Evolutionary conservation across 2,888 invertebrate genomes (phyloP).

Genomic region (Actias luna): DNA sequence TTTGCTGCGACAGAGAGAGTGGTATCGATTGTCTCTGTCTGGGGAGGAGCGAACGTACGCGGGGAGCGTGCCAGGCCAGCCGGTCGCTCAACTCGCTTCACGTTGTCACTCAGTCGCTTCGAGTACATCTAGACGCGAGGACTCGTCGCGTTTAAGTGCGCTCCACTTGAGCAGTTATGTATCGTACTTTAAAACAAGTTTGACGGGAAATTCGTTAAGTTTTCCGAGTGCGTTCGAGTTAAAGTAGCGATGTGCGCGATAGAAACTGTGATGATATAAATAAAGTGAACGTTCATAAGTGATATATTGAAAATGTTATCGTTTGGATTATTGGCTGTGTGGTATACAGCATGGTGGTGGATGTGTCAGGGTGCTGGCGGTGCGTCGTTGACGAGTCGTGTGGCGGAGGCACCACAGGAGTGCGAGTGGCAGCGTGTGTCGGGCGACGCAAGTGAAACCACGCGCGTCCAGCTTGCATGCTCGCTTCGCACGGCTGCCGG

Average conservation of each 20-base stretch:
- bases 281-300: slow-evolving; percentile 75
- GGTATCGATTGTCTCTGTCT: slow-evolving; percentile 62
- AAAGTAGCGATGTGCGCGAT: slow-evolving; percentile 73
- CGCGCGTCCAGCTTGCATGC: slow-evolving; percentile 84
- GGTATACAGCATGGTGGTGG: slow-evolving; percentile 68
- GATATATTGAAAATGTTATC: slow-evolving; percentile 73
- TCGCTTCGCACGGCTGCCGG: slow-evolving; percentile 85
- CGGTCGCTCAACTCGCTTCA: slow-evolving; percentile 72
- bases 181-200: slow-evolving; percentile 79
- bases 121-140: slow-evolving; percentile 54
- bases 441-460: slow-evolving; percentile 77
- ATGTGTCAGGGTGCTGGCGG: slow-evolving; percentile 62
- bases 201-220: slow-evolving; percentile 80
- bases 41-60: slow-evolving; percentile 75
- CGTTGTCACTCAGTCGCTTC: slow-evolving; percentile 66
- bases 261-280: slow-evolving; percentile 72
- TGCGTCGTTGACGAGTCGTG: slow-evolving; percentile 75
- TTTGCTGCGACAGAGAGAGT: slow-evolving; percentile 60
- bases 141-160: slow-evolving; percentile 44
- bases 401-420: slow-evolving; percentile 86
- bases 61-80: slow-evolving; percentile 66
- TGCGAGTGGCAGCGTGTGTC: slow-evolving; percentile 86
- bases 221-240: slow-evolving; percentile 72
- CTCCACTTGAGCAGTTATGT: slow-evolving; percentile 71
- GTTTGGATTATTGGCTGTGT: slow-evolving; percentile 70